These are phyloP conservation scores for Planiliza haematocheilus DNA, from an alignment of 2,113 vertebrate genomes.

Conservation along the genomic window DNA sequence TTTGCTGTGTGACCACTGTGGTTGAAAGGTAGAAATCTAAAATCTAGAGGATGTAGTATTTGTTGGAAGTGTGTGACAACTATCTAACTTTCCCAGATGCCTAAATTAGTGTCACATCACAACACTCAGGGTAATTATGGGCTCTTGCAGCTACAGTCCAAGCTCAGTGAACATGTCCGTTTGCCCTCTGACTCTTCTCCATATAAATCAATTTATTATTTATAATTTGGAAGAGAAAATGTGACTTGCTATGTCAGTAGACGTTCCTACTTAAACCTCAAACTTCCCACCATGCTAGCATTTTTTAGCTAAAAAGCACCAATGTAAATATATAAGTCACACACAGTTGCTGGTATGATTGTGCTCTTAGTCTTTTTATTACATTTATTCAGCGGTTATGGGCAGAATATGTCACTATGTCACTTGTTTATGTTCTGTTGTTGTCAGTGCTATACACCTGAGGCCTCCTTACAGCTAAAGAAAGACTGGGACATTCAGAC, in stretches of 20 bases:
- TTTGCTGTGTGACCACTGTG: no score
- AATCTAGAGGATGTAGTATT: background rate
- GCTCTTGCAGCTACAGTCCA: background rate
- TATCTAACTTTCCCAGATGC: background rate
- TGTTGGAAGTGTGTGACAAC: slow-evolving; percentile 56
- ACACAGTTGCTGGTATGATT: no score
- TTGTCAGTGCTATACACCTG: slow-evolving; percentile 88
- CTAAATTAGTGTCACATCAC: slow-evolving; percentile 40
- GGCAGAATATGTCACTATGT: background rate
- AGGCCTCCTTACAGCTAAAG: slow-evolving; percentile 87
- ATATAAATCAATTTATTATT: background rate
- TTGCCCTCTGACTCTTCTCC: background rate
- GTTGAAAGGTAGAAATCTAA: no score
- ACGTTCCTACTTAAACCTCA: no score
- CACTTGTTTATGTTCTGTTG: background rate
- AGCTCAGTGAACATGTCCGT: background rate
- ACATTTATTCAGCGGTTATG: background rate
- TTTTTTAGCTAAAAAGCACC: no score
- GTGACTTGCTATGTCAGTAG: no score
- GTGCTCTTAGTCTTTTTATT: background rate
- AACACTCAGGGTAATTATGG: slow-evolving; percentile 37
- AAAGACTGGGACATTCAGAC: slow-evolving; percentile 85
- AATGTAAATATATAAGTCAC: no score
- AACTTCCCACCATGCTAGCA: no score
- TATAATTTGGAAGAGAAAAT: background rate